Evolutionary conservation across 2,113 vertebrate genomes (phyloP).

Genomic region (Brachirus orientalis): DNA sequence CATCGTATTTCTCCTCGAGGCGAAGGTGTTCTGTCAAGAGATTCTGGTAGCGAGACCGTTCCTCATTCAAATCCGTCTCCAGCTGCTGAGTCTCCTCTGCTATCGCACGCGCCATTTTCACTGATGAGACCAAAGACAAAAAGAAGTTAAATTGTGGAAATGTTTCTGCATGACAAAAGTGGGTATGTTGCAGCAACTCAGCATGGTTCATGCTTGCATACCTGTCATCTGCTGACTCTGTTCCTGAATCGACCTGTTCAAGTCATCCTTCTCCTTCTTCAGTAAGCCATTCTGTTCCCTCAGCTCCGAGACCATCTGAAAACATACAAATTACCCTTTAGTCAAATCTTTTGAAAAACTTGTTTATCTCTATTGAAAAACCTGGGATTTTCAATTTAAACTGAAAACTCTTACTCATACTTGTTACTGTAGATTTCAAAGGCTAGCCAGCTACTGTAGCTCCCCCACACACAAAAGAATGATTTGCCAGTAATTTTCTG

Average conservation of each 20-base stretch:
- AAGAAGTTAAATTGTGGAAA: neutral
- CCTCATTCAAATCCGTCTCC: slow-evolving; percentile 94
- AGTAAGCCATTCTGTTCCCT: slow-evolving; percentile 92
- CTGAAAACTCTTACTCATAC: no score
- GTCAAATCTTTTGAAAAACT: neutral
- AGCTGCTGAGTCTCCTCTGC: slow-evolving; percentile 93
- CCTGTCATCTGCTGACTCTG: slow-evolving; percentile 96
- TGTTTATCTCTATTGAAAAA: neutral
- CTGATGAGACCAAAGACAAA: slow-evolving; percentile 70
- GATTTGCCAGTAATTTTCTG: neutral
- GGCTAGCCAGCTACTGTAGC: no score
- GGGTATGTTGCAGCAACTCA: neutral
- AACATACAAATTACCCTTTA: slow-evolving; percentile 3
- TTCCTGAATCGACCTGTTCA: slow-evolving; percentile 91
- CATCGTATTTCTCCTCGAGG: slow-evolving; percentile 95
- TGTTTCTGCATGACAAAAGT: no score
- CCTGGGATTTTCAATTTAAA: no score
- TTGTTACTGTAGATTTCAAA: no score
- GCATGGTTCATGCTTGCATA: slow-evolving; percentile 54
- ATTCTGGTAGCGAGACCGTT: slow-evolving; percentile 96
- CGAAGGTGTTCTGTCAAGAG: slow-evolving; percentile 95
- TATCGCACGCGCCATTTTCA: slow-evolving; percentile 90
- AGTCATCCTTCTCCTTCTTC: slow-evolving; percentile 94
- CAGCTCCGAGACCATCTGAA: slow-evolving; percentile 90
- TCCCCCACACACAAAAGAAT: no score